phyloP scores from a whole-genome alignment of 2,113 vertebrate genomes.

The Silurus asotus region DNA sequence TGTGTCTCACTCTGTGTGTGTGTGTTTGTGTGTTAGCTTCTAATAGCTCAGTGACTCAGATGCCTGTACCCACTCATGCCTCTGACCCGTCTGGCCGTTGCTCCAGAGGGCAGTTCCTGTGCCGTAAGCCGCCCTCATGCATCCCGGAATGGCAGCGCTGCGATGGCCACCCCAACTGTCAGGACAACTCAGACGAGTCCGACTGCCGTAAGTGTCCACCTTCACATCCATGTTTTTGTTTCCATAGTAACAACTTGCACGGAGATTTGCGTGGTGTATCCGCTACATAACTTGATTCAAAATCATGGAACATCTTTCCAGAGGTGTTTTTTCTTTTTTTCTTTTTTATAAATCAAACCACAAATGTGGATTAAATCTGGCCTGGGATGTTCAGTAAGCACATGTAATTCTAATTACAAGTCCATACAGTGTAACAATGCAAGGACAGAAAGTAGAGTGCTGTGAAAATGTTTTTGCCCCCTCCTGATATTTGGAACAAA shows the following conservation, averaged over 20 bases:
- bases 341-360: no score
- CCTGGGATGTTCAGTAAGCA: no score
- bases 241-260: not conserved
- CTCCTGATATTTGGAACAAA: no score
- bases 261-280: not conserved
- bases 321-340: no score
- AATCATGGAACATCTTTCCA: not conserved
- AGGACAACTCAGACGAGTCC: slow-evolving; percentile 84
- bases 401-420: no score
- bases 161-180: slow-evolving; percentile 83
- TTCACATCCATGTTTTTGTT: not conserved
- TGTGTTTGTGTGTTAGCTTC: slow-evolving; percentile 51
- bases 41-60: slow-evolving; percentile 62
- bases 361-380: no score
- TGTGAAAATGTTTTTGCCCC: no score
- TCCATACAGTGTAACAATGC: no score
- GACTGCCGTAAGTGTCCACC: slow-evolving; percentile 82
- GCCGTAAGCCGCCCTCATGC: slow-evolving; percentile 79
- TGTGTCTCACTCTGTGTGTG: not conserved
- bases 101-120: slow-evolving; percentile 82
- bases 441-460: no score
- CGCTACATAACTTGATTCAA: not conserved
- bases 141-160: slow-evolving; percentile 93
- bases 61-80: slow-evolving; percentile 61
- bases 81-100: slow-evolving; percentile 71